Evolutionary conservation across 1,140 invertebrate species (phyloP), one percentile per base, ranked within the genome.

Genomic region (Stegodyphus mimosarum): DNA sequence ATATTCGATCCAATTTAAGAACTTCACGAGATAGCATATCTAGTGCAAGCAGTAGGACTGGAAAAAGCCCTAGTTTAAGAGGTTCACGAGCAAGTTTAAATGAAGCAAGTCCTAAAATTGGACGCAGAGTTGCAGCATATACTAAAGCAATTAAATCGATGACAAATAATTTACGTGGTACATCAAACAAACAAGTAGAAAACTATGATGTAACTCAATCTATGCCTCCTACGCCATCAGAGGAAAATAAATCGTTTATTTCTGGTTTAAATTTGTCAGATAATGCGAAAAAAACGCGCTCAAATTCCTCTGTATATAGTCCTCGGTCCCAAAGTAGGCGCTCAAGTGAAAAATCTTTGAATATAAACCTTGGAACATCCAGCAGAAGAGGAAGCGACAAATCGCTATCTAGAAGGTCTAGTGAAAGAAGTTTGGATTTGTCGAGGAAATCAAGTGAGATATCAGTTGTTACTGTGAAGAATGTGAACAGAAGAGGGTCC

Each of bases 181-280:
- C 74, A 48, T 60, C 55, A 15, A 60, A 60, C 55, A 67, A 48
- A 49, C 50, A 86, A 86, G 15, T 70, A 71, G 83, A 86, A 78
- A 86, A 78, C 63, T 86, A 86, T 64, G 83, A 86, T 52, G 75
- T 78, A 15, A 86, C 83, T 51, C 83, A 86, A 64, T 86, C 83
- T 11, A 86, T 86, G 83, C 83, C 83, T 48, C 83, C 83, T 18
- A 86, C 83, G 5, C 83, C 83, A 6, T 86, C 83, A 49, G 83
- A 86, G 13, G 83, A 86, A 60, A 50, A 86, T 64, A 86, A 86
- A 78, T 63, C 83, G 17, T 86, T 86, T 64, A 64, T 73, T 66
- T 86, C 85, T 66, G 70, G 70, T 74, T 49, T 74, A 11, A 66
- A 33, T 17, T 33, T 48, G 9, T 15, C 55, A 17, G 70, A 63